Conservation (phyloP, 2,113 vertebrate genomes). For the Catagonus wagneri region DNA sequence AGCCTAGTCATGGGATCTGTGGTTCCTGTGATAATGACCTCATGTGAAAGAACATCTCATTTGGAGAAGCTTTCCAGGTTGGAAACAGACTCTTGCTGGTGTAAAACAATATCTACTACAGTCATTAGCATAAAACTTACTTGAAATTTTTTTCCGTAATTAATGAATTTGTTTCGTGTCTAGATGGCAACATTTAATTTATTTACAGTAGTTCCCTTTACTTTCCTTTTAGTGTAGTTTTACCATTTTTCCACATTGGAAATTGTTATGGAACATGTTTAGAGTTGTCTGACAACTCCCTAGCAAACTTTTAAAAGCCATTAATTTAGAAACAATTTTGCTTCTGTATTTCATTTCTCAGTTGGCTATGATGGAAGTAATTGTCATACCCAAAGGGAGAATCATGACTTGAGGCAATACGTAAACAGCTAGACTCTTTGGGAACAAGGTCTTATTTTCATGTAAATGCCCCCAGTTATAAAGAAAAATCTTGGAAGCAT, state of each 20-base stretch:
- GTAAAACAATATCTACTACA: not conserved
- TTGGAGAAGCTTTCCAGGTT: not conserved
- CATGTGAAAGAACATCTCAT: not conserved
- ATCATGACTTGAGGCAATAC: constrained; percentile 52
- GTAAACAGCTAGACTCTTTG: constrained; percentile 46
- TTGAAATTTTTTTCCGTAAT: constrained; percentile 67
- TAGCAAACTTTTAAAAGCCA: constrained; percentile 77
- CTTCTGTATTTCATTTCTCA: constrained; percentile 77
- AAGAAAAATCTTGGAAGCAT: constrained; percentile 25
- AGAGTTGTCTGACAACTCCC: constrained; percentile 71
- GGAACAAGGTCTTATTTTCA: constrained; percentile 62
- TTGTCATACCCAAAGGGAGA: constrained; percentile 60
- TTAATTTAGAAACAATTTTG: constrained; percentile 79
- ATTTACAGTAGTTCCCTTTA: constrained; percentile 56
- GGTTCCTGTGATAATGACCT: not conserved
- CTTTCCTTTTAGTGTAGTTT: constrained; percentile 65
- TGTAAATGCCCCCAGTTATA: not conserved
- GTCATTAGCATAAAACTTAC: constrained; percentile 28
- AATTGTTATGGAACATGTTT: constrained; percentile 68
- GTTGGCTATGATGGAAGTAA: constrained; percentile 81
- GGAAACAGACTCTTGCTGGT: not conserved
- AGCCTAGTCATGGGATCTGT: not conserved
- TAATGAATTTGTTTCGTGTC: constrained; percentile 40
- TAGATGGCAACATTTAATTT: constrained; percentile 62
- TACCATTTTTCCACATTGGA: constrained; percentile 56